Evolutionary conservation across 2,113 vertebrate species (phyloP).

Genomic region (Poeciliopsis occidentalis): DNA sequence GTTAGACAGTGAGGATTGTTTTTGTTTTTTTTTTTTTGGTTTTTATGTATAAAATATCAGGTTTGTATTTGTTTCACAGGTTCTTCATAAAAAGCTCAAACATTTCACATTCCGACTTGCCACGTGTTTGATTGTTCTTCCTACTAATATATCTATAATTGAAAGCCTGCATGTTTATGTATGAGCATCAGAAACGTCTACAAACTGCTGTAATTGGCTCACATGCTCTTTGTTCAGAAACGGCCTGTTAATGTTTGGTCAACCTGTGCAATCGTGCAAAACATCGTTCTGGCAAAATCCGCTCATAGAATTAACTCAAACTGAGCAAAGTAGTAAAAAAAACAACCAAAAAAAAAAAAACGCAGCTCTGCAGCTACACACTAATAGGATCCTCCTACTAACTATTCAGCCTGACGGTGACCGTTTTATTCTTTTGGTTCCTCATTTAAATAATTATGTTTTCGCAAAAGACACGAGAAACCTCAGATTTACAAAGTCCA

Average conservation of each 20-base stretch:
- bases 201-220: neutral
- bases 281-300: neutral
- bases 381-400: constrained; percentile 1
- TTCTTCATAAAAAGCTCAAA: too few species aligned
- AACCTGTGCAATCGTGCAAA: neutral
- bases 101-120: too few species aligned
- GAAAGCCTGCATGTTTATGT: neutral
- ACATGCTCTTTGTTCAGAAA: neutral
- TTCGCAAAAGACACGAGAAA: constrained; percentile 9
- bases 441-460: neutral
- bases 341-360: neutral
- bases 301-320: neutral
- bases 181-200: neutral
- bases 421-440: neutral
- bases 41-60: too few species aligned
- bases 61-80: too few species aligned
- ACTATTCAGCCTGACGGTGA: neutral
- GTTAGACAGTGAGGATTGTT: too few species aligned
- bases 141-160: neutral
- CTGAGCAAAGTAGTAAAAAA: neutral
- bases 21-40: too few species aligned
- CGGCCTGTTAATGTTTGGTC: neutral
- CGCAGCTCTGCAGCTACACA: neutral
- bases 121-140: too few species aligned
- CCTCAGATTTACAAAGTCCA: constrained; percentile 1